Base-by-base conservation (phyloP, 2,113 vertebrate species). In the Chaetodon trifascialis region DNA sequence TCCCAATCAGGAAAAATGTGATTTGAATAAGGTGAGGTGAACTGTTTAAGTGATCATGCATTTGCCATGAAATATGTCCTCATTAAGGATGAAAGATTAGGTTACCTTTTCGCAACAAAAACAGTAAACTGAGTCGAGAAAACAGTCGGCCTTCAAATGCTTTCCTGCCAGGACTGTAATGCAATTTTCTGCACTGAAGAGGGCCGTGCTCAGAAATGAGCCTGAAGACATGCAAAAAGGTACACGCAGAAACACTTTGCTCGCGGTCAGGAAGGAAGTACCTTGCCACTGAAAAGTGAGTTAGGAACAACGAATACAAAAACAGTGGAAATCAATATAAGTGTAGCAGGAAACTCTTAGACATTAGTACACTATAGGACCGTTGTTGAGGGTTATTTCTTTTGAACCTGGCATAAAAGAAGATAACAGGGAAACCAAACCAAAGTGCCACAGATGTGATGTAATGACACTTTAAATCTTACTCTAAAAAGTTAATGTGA, bases 11-110 rank as follows among this genome's bases (percentile, higher is more conserved):
- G 77, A 88, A 76, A 86, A 95, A 94, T 92, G 79, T 93, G 92
- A 94, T 93, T 93, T 91, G 84, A 93, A 90, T 93, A 89, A 93
- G 85, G 70, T 59, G 84, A 93, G 84, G 90, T 91, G 93, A 94
- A 90, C 93, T 92, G 82, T 95, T 93, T 94, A 92, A 92, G 88
- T 93, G 93, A 94, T 93, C 90, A 82, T 92, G 92, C 91, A 94
- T 95, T 94, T 92, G 91, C 92, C 95, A 91, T 94, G 93, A 94
- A 95, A 95, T 94, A 94, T 87, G 88, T 90, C 91, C 76, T 92
- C 82, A 84, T 94, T 94, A 94, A 83, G 85, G 82, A 91, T 83
- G 76, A 93, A 89, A 85, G 90, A 94, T 94, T 89, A 54, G 76
- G 89, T 95, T 95, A 82, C 90, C 2, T 6, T 86, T 79, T 73